Evolutionary conservation across 2,113 vertebrate species (phyloP).

Genomic region (Pelodiscus sinensis): DNA sequence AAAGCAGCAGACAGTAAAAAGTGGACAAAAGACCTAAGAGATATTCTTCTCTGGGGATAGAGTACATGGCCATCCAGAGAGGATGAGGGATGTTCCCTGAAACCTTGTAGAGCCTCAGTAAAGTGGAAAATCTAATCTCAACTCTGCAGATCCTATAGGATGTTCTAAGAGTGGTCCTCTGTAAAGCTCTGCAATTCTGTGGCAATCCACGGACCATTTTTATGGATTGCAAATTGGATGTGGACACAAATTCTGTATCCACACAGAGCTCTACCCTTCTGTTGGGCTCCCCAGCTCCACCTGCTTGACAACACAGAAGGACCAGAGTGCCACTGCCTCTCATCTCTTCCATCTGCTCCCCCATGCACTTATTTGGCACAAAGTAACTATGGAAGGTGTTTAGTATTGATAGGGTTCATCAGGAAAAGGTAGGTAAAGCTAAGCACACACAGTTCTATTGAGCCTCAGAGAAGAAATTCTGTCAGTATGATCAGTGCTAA

Average conservation of each 20-base stretch:
- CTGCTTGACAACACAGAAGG: neutral
- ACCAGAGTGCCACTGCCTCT: neutral
- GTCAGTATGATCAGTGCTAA: neutral
- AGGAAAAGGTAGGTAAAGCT: neutral
- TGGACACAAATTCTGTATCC: too few species aligned
- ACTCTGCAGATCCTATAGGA: neutral
- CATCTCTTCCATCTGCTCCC: neutral
- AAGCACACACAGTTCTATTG: neutral
- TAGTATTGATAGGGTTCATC: neutral
- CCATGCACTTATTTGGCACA: neutral
- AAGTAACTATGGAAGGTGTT: neutral
- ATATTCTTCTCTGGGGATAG: too few species aligned
- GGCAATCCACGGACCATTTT: too few species aligned
- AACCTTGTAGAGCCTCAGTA: neutral
- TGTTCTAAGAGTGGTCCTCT: neutral
- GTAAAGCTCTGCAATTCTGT: too few species aligned
- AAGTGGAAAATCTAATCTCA: neutral
- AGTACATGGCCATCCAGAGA: too few species aligned
- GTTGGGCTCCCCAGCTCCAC: neutral
- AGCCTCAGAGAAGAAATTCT: neutral
- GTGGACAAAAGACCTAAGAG: neutral
- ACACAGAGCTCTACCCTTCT: neutral
- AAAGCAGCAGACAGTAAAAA: neutral
- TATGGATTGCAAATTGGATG: too few species aligned
- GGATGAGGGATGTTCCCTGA: neutral